phyloP scores from a whole-genome alignment of 2,797 vertebrate species.

The Carduelis carduelis region DNA sequence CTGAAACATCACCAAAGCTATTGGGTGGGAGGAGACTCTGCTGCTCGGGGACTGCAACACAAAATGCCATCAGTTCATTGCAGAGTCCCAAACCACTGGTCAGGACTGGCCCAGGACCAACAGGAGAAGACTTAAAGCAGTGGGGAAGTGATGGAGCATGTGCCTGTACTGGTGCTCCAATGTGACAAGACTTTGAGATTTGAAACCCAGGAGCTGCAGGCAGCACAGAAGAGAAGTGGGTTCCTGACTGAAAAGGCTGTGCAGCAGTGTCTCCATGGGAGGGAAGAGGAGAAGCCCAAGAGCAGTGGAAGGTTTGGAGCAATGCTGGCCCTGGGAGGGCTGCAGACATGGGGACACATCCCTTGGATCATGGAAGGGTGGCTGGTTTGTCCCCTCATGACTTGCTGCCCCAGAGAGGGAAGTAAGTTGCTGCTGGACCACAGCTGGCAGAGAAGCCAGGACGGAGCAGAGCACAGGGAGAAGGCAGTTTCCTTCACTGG shows the following conservation, averaged over 20 bases:
- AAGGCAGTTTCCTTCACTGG: background rate
- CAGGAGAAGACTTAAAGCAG: background rate
- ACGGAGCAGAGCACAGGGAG: background rate
- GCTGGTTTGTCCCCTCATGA: background rate
- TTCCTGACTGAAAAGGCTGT: background rate
- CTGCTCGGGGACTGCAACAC: background rate
- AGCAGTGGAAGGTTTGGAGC: background rate
- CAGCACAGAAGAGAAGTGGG: background rate
- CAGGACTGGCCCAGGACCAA: background rate
- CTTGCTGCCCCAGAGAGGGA: background rate
- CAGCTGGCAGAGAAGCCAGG: background rate
- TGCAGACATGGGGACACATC: background rate
- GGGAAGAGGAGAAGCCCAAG: background rate
- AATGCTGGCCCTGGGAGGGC: background rate
- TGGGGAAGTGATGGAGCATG: background rate
- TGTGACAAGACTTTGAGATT: background rate
- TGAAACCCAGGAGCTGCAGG: background rate
- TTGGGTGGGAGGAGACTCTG: background rate
- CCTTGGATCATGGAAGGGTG: accelerated
- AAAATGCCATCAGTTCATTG: background rate
- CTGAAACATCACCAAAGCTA: background rate
- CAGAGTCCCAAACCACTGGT: background rate
- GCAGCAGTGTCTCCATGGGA: background rate
- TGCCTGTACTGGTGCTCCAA: background rate
- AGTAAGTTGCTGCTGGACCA: background rate